Base-by-base conservation (phyloP, 2,797 vertebrate genomes). In the Balearica regulorum region DNA sequence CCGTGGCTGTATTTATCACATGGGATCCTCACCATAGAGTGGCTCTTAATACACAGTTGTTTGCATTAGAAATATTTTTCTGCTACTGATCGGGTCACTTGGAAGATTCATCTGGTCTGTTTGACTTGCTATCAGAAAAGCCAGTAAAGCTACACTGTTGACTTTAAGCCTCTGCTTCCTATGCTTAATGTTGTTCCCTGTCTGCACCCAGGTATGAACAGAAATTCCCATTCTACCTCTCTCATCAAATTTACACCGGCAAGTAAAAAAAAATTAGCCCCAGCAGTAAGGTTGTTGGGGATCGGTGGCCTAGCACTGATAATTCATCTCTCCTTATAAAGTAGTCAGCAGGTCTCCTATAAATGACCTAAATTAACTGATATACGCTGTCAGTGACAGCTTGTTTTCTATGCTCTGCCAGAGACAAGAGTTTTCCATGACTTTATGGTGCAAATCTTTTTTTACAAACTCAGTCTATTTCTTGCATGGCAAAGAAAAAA, bases 1-100 rank as follows among this genome's bases (percentile, higher is more conserved):
- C 85, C 41, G 3, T 69, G 83, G 85, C 85, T 89, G 49, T 64
- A 39, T 96, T 97, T 94, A 94, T 95, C 91, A 91, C 31, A 37
- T n/a, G 90, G 85, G 95, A 80, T 73, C 51, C 51, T 91, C 64
- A 86, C 62, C 41, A 5, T 4, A 17, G 87, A 93, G 70, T 58
- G 80, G 76, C 35, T 87, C 44, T 91, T 82, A 92, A 61, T 11
- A 72, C 8, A 0, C 61, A 76, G 51, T 86, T 94, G 57, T 71
- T 92, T 81, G 76, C 33, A 26, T 69, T 76, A 41, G 78, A 83
- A 91, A 69, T 91, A 65, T 80, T 85, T 68, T 83, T 33, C 71
- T 94, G 46, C 72, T 65, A 0, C 39, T 89, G 71, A 9, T 77
- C 37, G 16, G 22, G 68, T 77, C 21, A 37, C 68, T 80, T 13